phyloP scores from a whole-genome alignment of 2,113 vertebrate species.

The Pleuronectes platessa region DNA sequence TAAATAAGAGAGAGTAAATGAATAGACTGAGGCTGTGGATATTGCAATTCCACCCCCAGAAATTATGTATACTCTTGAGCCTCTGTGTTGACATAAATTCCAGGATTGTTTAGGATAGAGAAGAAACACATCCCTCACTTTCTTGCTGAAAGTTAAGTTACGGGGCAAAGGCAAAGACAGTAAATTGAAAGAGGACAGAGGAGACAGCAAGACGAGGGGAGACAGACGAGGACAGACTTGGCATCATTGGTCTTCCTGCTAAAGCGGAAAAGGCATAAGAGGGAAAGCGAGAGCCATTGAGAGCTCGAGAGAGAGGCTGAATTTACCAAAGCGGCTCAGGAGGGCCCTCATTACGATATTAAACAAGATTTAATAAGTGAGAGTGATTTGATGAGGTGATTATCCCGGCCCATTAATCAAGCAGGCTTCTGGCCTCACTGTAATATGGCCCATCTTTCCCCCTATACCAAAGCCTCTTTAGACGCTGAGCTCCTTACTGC shows the following conservation, averaged over 20 bases:
- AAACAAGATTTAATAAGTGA: constrained; percentile 99
- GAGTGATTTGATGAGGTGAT: constrained; percentile 99
- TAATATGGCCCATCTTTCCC: constrained; percentile 93
- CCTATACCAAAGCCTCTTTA: constrained; percentile 93
- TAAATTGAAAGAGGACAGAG: constrained; percentile 43
- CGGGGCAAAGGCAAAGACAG: constrained; percentile 8
- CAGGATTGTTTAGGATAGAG: constrained; percentile 3
- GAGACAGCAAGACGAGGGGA: constrained; percentile 16
- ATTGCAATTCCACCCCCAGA: constrained; percentile 23
- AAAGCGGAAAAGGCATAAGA: constrained; percentile 48
- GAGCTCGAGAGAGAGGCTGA: constrained; percentile 76
- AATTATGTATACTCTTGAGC: constrained; percentile 32
- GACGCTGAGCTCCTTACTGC: constrained; percentile 92
- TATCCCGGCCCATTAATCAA: constrained; percentile 98
- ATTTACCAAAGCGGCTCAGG: constrained; percentile 94
- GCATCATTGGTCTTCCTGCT: constrained; percentile 48
- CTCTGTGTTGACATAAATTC: constrained; percentile 11
- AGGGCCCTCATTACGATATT: constrained; percentile 99
- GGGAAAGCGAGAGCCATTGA: constrained; percentile 54
- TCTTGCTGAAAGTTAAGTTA: constrained; percentile 18
- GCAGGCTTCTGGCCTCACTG: constrained; percentile 90
- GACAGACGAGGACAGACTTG: constrained; percentile 41
- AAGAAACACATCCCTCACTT: constrained; percentile 15
- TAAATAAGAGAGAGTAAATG: constrained; percentile 64
- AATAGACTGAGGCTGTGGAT: constrained; percentile 47